These are phyloP conservation scores for Epiblema foenella DNA, from an alignment of 2,888 invertebrate genomes.

Conservation along the genomic window DNA sequence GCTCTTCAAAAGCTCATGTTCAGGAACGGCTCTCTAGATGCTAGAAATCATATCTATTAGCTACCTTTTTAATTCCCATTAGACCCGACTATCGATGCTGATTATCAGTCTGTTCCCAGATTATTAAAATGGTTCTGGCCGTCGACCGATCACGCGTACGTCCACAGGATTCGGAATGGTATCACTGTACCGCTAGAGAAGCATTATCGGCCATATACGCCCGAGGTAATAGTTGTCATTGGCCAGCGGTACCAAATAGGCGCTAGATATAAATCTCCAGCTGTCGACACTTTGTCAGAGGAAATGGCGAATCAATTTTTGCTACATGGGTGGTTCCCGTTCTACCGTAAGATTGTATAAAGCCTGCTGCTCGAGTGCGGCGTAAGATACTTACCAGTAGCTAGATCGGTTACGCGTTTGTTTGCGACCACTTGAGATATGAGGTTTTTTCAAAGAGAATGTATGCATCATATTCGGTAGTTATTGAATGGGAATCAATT, in stretches of 20 bases:
- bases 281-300: slow-evolving; percentile 47
- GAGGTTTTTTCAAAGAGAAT: no score
- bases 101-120: slow-evolving; percentile 25
- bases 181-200: slow-evolving; percentile 45
- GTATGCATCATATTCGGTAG: no score
- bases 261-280: slow-evolving; percentile 42
- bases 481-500: no score
- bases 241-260: slow-evolving; percentile 46
- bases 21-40: background rate
- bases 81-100: slow-evolving; percentile 12
- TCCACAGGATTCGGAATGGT: slow-evolving; percentile 39
- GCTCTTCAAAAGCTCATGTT: no score
- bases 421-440: no score
- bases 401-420: no score
- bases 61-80: background rate
- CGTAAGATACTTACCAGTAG: background rate
- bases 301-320: slow-evolving; percentile 48
- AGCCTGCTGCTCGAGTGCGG: background rate
- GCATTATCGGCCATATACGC: slow-evolving; percentile 46
- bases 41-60: no score
- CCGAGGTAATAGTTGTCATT: slow-evolving; percentile 41
- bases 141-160: slow-evolving; percentile 14
- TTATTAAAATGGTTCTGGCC: slow-evolving; percentile 37
- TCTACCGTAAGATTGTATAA: slow-evolving; percentile 21
- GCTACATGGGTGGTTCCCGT: slow-evolving; percentile 46